These are phyloP conservation scores for Pelobates cultripes DNA, from an alignment of 2,797 vertebrate genomes.

Conservation along the genomic window DNA sequence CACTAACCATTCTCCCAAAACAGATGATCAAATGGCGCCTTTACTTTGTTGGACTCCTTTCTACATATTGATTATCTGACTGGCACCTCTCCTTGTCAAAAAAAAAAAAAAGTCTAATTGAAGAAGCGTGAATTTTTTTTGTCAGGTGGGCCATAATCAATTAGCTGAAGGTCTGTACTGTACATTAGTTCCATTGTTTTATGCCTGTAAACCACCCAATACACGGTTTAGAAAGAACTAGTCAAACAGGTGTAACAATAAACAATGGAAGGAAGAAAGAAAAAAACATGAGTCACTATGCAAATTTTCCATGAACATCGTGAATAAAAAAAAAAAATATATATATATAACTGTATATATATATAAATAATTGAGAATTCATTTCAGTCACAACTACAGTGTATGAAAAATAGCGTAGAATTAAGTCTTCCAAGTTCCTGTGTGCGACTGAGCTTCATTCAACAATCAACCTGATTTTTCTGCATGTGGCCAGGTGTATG, in stretches of 20 bases:
- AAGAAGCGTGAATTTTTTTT: background rate
- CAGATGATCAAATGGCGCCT: too few relatives aligned
- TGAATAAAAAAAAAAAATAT: background rate
- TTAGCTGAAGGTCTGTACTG: background rate
- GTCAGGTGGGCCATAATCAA: background rate
- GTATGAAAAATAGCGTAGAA: too few relatives aligned
- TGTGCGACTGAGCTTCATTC: too few relatives aligned
- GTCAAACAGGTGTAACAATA: slow-evolving; percentile 1
- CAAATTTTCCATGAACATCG: background rate
- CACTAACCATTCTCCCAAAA: too few relatives aligned
- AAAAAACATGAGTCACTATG: background rate
- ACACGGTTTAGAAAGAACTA: background rate
- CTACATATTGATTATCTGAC: background rate
- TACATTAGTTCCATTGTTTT: slow-evolving; percentile 15
- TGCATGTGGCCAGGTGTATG: too few relatives aligned
- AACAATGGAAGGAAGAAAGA: background rate
- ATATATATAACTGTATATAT: too few relatives aligned
- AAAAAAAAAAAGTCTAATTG: background rate
- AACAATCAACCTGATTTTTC: too few relatives aligned
- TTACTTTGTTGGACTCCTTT: too few relatives aligned
- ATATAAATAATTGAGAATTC: too few relatives aligned
- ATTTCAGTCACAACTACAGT: too few relatives aligned
- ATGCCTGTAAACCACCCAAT: background rate
- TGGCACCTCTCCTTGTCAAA: background rate
- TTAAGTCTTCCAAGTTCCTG: too few relatives aligned